Evolutionary conservation across 2,797 vertebrate genomes (phyloP).

Genomic region (Toxotes lorentzi): DNA sequence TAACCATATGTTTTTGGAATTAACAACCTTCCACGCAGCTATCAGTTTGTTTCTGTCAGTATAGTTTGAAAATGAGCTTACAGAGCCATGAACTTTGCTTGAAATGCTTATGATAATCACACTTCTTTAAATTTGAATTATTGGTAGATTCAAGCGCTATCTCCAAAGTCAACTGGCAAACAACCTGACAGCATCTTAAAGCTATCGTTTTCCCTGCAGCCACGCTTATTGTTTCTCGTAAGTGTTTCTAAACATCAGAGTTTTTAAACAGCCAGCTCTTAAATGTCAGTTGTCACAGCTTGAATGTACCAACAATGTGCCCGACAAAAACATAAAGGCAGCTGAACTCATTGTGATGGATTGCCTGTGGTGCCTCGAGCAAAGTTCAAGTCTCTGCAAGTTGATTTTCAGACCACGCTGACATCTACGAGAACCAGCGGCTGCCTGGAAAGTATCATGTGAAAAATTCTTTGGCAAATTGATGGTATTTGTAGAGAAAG

Average conservation of each 20-base stretch:
- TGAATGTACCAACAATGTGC: neutral
- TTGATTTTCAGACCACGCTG: neutral
- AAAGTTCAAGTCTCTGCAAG: slow-evolving; percentile 16
- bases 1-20: neutral
- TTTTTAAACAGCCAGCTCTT: neutral
- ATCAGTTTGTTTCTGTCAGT: neutral
- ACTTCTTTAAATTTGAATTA: neutral
- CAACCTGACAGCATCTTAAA: neutral
- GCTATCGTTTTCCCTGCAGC: neutral
- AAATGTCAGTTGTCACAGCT: neutral
- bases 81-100: neutral
- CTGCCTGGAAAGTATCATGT: neutral
- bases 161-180: neutral
- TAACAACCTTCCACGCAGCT: neutral
- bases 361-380: neutral
- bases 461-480: neutral
- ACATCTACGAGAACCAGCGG: neutral
- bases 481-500: too few species aligned
- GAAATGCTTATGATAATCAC: slow-evolving; percentile 15
- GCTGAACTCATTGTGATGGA: neutral
- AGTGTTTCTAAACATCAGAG: neutral
- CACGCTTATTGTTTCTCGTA: neutral
- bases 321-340: too few species aligned
- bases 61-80: slow-evolving; percentile 3
- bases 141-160: neutral